phyloP scores from a whole-genome alignment of 2,888 invertebrate genomes.

The Exocentrus adspersus region DNA sequence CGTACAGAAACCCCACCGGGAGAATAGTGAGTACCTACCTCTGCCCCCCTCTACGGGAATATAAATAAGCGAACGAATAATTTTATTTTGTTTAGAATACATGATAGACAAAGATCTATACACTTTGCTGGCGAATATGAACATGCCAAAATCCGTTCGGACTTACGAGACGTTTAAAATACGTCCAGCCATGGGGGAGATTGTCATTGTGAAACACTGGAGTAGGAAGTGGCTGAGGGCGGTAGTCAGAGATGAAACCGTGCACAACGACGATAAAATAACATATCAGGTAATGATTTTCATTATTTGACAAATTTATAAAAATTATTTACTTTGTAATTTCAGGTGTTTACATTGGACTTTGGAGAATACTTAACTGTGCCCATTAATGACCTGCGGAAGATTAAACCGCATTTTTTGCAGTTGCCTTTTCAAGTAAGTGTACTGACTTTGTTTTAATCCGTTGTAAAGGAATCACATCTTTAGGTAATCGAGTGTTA shows the following conservation, averaged over 20 bases:
- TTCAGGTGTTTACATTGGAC: conserved; percentile 50
- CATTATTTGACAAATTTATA: neutral
- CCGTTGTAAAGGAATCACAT: too few species aligned
- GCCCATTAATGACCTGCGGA: conserved; percentile 39
- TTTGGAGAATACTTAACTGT: conserved; percentile 46
- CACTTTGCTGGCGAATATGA: conserved; percentile 40
- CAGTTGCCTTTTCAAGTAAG: conserved; percentile 51
- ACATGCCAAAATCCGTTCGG: conserved; percentile 33
- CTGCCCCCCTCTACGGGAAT: too few species aligned
- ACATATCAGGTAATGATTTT: conserved; percentile 23
- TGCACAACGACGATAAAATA: conserved; percentile 16
- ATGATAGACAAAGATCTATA: conserved; percentile 40
- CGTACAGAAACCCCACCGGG: conserved; percentile 31
- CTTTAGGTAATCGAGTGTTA: conserved; percentile 46
- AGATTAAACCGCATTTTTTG: conserved; percentile 48
- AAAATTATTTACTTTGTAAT: conserved; percentile 6
- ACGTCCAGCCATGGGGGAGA: conserved; percentile 49
- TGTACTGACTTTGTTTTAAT: too few species aligned
- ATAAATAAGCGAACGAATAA: too few species aligned
- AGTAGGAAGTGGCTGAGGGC: conserved; percentile 47
- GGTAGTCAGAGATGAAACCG: conserved; percentile 38
- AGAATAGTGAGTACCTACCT: conserved; percentile 37
- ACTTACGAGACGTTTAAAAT: conserved; percentile 48
- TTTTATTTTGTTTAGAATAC: conserved; percentile 30
- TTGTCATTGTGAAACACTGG: conserved; percentile 47